A percentile compares a stretch with the other conserved stretches of the same genome.
Evolutionary conservation across 2,113 vertebrate species (phyloP).

Genomic region (Macrotis lagotis): DNA sequence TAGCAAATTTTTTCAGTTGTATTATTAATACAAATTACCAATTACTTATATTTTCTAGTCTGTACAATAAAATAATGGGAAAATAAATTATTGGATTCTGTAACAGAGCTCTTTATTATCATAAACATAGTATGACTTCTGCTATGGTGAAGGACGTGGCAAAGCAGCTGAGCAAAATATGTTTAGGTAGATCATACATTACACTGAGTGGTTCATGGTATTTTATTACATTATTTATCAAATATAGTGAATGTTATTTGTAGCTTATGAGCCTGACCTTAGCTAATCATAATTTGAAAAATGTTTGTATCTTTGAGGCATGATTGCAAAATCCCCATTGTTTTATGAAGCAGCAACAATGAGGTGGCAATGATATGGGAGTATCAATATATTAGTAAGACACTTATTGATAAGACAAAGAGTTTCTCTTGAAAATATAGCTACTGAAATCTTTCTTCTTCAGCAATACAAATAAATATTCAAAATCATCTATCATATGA

Average conservation of each 20-base stretch:
- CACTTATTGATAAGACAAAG: slow-evolving; percentile 64
- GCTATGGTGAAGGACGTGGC: slow-evolving; percentile 62
- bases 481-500: slow-evolving; percentile 54
- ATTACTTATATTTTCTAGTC: slow-evolving; percentile 59
- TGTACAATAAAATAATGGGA: slow-evolving; percentile 42
- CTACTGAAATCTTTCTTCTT: slow-evolving; percentile 62
- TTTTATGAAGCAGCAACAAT: slow-evolving; percentile 60
- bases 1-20: slow-evolving; percentile 55
- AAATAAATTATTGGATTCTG: slow-evolving; percentile 64
- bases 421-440: slow-evolving; percentile 54
- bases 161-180: slow-evolving; percentile 31
- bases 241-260: slow-evolving; percentile 59
- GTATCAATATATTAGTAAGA: slow-evolving; percentile 63
- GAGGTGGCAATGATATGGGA: slow-evolving; percentile 21
- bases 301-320: slow-evolving; percentile 57
- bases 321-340: slow-evolving; percentile 67
- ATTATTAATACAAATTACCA: slow-evolving; percentile 64
- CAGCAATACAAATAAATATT: slow-evolving; percentile 63
- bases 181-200: slow-evolving; percentile 63
- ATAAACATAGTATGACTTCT: slow-evolving; percentile 23
- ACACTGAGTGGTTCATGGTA: slow-evolving; percentile 64
- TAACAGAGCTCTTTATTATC: slow-evolving; percentile 54
- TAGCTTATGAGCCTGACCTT: slow-evolving; percentile 67
- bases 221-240: slow-evolving; percentile 75
- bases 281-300: slow-evolving; percentile 71